phyloP scores from a whole-genome alignment of 2,113 vertebrate species.

The Lepidiolamprologus cunningtoni region DNA sequence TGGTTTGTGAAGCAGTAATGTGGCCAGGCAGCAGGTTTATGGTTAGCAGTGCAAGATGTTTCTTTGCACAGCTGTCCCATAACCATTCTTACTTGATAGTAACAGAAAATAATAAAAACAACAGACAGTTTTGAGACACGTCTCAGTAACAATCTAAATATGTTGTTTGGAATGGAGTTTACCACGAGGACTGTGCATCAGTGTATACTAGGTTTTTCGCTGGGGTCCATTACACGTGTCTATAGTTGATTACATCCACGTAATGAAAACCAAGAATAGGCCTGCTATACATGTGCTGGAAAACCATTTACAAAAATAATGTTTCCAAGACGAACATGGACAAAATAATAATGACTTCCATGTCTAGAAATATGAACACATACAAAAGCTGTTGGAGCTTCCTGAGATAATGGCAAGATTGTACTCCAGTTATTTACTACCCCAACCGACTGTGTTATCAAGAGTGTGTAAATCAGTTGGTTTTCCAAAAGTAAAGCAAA shows the following conservation, averaged over 20 bases:
- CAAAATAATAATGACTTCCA: not conserved
- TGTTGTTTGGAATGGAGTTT: not conserved
- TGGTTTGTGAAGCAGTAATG: not conserved
- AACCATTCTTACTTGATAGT: not conserved
- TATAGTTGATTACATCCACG: not conserved
- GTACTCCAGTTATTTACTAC: conserved; percentile 38
- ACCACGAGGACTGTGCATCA: not conserved
- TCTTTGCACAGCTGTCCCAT: not conserved
- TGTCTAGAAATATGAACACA: conserved; percentile 22
- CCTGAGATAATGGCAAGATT: conserved; percentile 34
- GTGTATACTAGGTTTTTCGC: not conserved
- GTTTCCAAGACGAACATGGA: not conserved
- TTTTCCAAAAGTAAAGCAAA: conserved; percentile 43
- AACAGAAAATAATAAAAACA: not conserved
- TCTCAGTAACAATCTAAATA: not conserved
- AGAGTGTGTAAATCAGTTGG: conserved; percentile 59
- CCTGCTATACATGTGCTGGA: not conserved
- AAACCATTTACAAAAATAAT: not conserved
- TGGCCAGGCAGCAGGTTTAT: not conserved
- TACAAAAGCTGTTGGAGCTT: conserved; percentile 12
- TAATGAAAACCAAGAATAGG: not conserved
- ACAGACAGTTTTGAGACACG: not conserved
- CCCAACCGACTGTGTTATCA: conserved; percentile 47
- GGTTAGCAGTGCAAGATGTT: not conserved
- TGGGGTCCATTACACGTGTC: not conserved